Conservation (phyloP, 37 sponge, comb jelly and placozoan species). For the Halichondria panicea region DNA sequence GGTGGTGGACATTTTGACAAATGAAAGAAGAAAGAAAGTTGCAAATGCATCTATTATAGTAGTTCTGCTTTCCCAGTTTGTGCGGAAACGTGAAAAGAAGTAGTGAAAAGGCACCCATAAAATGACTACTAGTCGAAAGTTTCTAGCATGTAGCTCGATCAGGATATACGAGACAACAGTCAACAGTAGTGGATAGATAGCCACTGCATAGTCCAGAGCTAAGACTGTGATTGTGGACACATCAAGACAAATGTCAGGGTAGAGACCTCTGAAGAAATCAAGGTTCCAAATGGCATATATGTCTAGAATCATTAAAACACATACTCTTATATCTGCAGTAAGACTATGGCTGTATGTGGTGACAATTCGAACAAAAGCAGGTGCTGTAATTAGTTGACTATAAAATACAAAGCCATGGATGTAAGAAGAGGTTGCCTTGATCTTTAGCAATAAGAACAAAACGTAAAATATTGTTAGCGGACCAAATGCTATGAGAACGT, state of each 20-base stretch:
- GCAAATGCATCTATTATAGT: slow-evolving; percentile 56
- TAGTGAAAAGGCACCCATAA: slow-evolving; percentile 18
- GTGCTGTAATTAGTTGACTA: slow-evolving; percentile 36
- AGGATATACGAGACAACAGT: slow-evolving; percentile 5
- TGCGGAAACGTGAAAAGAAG: slow-evolving; percentile 5
- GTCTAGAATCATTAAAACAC: background rate
- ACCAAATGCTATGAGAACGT: slow-evolving; percentile 11
- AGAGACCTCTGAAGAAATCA: slow-evolving; percentile 20
- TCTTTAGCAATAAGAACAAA: slow-evolving; percentile 44
- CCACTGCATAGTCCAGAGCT: slow-evolving; percentile 25
- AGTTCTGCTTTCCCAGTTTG: slow-evolving; percentile 30
- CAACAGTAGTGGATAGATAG: slow-evolving; percentile 19
- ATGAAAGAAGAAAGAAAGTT: slow-evolving; percentile 60
- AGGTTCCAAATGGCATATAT: slow-evolving; percentile 35
- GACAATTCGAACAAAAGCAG: slow-evolving; percentile 11
- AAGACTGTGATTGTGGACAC: background rate
- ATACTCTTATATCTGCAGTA: too few relatives aligned
- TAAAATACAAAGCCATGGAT: slow-evolving; percentile 55
- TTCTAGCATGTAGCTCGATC: slow-evolving; percentile 6
- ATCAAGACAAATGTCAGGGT: slow-evolving; percentile 12
- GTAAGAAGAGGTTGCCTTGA: slow-evolving; percentile 48
- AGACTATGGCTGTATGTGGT: background rate
- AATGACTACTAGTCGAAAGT: background rate
- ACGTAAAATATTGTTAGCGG: slow-evolving; percentile 60
- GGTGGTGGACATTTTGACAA: slow-evolving; percentile 36